Evolutionary conservation across 2,888 invertebrate species (phyloP), one percentile per base, ranked within the genome.

Genomic region (Andrena hattorfiana): DNA sequence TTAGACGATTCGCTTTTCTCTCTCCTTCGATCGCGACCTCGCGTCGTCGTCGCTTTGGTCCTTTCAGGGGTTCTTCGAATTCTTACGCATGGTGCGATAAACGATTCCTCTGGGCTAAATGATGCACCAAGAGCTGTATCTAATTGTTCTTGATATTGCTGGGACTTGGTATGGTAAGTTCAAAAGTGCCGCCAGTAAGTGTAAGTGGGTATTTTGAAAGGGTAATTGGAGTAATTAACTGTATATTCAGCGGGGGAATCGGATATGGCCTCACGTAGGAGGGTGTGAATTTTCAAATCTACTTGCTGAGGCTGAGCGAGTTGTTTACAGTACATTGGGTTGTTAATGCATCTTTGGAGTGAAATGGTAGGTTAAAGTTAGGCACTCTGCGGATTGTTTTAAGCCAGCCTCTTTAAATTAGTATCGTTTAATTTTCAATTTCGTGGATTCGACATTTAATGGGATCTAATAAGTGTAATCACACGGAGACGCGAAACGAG

Each of bases 1-100:
- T 69, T 32, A 10, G 60, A 80, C 81, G 49, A 73, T 69, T 81
- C 71, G n/a, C 42, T 60, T 68, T 69, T 30, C 30, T 56, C 26
- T 30, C 35, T 59, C 28, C 30, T 13, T 20, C 67, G 56, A 26
- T 28, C 51, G 26, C 30, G 32, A 16, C 60, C 6, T 7, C 26
- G 16, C 67, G 16, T 7, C 26, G 56, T 42, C 42, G 42, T 16
- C 13, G 20, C 51, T 20, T n/a, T 6, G n/a, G 7, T 51, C 16
- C 51, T 51, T 51, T 51, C 20, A 51, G 20, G 20, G 20, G 8
- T 8, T 8, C 20, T 20, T 51, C 7, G 51, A 51, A 51, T 51
- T 51, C 20, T 7, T 8, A 51, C 20, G 8, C 51, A 51, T 20
- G 20, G 51, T 51, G 20, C 51, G 51, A 8, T 51, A 51, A 51